Evolutionary conservation across 1,140 invertebrate species (phyloP), one percentile per base, ranked within the genome.

Genomic region (Scaptodrosophila lebanonensis): DNA sequence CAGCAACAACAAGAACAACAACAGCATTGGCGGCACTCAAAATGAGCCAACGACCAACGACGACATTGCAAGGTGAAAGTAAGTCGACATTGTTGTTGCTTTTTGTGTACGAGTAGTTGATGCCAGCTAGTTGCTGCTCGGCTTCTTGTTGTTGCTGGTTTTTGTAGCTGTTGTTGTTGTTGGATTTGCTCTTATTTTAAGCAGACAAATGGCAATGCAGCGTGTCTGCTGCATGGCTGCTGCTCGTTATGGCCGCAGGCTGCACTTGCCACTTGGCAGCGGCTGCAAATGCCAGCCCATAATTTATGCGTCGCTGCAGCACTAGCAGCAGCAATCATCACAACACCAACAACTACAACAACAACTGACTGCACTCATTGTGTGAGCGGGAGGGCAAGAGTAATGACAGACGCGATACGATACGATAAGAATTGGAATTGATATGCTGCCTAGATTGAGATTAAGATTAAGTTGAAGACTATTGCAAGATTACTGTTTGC

Each of bases 41-140:
- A 83, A 59, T 82, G 71, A 85, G 83, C 77, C 83, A 85, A 85
- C 83, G 77, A 85, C 83, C 83, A 85, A 77, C 83, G 82, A 83
- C 83, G 83, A 83, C 83, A 85, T 85, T 85, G 83, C 77, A 85
- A 85, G 83, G 83, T 85, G 83, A 85, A 85, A 85, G 83, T 85
- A 85, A 85, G 77, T 72, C 67, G 75, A 54, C 45, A 47, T 29
- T 43, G 35, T 43, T 39, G 64, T 38, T 40, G 59, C 51, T 42
- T 15, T 27, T 47, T n/a, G n/a, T n/a, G n/a, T n/a, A n/a, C n/a
- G n/a, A n/a, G 60, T 22, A 38, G 45, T 29, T 54, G 39, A 6
- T 56, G 40, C 16, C 64, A n/a, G n/a, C n/a, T n/a, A n/a, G 53
- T 44, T 66, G 52, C 32, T 63, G 33, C 18, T 43, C 8, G 12